Percentiles rank a stretch among this genome's conserved stretches.
These are phyloP conservation scores for Psittacula echo DNA, from an alignment of 2,797 vertebrate genomes.

Conservation along the genomic window DNA sequence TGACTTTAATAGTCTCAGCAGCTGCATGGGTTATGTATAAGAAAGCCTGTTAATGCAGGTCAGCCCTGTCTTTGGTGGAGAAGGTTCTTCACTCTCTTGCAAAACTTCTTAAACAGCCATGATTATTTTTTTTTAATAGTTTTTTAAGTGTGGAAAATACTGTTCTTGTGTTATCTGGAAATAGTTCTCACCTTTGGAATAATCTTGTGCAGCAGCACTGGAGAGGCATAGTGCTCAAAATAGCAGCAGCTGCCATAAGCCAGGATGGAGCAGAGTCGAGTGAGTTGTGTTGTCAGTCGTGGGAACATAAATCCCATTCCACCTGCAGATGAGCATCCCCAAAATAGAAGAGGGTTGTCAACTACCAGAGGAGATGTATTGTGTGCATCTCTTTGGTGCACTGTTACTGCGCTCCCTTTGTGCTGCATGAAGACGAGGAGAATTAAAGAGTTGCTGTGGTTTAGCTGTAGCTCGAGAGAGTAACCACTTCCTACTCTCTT, in stretches of 20 bases:
- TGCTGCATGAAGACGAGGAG: not conserved
- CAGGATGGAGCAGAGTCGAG: not conserved
- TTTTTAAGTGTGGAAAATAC: not conserved
- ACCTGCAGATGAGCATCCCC: conserved; percentile 53
- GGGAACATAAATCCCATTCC: conserved; percentile 63
- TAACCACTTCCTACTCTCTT: not conserved
- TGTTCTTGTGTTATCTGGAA: not conserved
- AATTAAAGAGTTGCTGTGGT: not conserved
- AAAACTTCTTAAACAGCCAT: not conserved
- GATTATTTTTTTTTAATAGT: not conserved
- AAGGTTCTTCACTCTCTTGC: not conserved
- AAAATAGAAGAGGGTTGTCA: conserved; percentile 55
- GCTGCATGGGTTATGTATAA: accelerated
- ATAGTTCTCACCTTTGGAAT: conserved; percentile 18
- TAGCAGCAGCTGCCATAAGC: conserved; percentile 56
- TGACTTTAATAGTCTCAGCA: not conserved
- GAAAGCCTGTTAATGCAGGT: not conserved
- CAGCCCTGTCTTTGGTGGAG: not conserved
- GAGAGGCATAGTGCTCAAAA: not conserved
- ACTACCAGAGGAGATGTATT: conserved; percentile 6
- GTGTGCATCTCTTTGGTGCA: not conserved
- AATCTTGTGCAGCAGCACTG: not conserved
- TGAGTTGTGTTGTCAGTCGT: conserved; percentile 48
- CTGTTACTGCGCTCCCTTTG: not conserved
- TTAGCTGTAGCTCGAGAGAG: not conserved